Evolutionary conservation across 1,140 invertebrate genomes (phyloP).

Genomic region (Asobara japonica): DNA sequence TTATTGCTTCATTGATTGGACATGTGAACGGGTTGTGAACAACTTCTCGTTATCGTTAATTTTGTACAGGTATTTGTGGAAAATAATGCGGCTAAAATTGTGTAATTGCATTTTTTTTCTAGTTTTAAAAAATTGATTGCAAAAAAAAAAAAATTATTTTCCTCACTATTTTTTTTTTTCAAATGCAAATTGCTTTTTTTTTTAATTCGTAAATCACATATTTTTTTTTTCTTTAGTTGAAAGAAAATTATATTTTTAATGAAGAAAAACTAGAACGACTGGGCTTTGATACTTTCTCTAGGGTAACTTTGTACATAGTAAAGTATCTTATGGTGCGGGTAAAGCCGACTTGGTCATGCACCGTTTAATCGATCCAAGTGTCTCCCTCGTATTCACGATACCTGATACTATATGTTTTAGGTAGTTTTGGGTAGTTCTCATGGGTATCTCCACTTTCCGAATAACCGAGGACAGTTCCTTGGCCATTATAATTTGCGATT

Average conservation of each 20-base stretch:
- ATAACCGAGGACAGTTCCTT: not conserved
- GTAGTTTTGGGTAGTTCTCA: slow-evolving; percentile 8
- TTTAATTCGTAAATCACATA: not conserved
- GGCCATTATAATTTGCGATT: slow-evolving; percentile 24
- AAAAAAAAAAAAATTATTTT: no score
- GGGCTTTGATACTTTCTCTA: not conserved
- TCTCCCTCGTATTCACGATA: slow-evolving; percentile 11
- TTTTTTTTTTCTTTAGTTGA: not conserved
- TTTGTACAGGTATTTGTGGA: not conserved
- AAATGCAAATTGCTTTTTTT: not conserved
- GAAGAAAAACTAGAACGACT: not conserved
- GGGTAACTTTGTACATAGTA: slow-evolving; percentile 12
- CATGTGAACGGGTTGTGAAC: not conserved
- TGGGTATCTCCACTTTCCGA: slow-evolving; percentile 2
- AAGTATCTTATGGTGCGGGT: not conserved
- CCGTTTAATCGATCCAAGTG: slow-evolving; percentile 3
- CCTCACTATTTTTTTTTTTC: no score
- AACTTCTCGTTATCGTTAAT: not conserved
- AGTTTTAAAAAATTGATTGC: not conserved
- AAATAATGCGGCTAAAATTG: not conserved
- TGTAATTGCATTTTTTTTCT: no score
- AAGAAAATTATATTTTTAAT: not conserved
- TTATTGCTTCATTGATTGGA: not conserved
- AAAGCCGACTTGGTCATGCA: not conserved
- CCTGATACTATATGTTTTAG: slow-evolving; percentile 10